Conservation (phyloP, 2,113 vertebrate genomes). For the Typhlomys cinereus region DNA sequence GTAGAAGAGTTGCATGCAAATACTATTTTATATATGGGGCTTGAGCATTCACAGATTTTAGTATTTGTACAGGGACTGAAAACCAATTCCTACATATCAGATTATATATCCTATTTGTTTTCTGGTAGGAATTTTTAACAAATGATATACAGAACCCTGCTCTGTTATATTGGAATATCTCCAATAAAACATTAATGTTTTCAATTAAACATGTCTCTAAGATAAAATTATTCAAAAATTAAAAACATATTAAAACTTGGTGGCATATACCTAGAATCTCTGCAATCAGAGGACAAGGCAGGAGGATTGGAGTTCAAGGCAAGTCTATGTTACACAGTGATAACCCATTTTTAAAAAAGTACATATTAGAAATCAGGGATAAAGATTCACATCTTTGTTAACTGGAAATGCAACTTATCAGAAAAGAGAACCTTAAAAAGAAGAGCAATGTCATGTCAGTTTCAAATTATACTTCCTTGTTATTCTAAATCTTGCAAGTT, state of each 20-base stretch:
- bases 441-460: not conserved
- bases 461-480: not conserved
- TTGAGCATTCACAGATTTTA: not conserved
- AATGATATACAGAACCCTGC: not conserved
- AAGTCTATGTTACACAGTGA: not conserved
- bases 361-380: conserved; percentile 7
- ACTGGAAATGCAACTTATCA: not conserved
- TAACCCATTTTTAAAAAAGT: not conserved
- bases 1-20: not conserved
- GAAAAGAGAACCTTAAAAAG: conserved; percentile 25
- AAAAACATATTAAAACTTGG: conserved; percentile 14
- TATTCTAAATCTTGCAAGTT: not conserved
- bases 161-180: not conserved
- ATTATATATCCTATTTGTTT: not conserved
- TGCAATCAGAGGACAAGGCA: not conserved
- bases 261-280: not conserved
- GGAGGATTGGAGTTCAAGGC: not conserved
- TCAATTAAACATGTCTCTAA: conserved; percentile 40
- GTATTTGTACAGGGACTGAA: not conserved
- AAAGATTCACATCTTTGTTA: conserved; percentile 21
- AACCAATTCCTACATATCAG: not conserved
- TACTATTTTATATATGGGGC: not conserved
- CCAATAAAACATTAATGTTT: conserved; percentile 37
- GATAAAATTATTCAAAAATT: conserved; percentile 52
- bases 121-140: not conserved